Base-by-base conservation (phyloP, 2,113 vertebrate species). In the Chionodraco myersi region DNA sequence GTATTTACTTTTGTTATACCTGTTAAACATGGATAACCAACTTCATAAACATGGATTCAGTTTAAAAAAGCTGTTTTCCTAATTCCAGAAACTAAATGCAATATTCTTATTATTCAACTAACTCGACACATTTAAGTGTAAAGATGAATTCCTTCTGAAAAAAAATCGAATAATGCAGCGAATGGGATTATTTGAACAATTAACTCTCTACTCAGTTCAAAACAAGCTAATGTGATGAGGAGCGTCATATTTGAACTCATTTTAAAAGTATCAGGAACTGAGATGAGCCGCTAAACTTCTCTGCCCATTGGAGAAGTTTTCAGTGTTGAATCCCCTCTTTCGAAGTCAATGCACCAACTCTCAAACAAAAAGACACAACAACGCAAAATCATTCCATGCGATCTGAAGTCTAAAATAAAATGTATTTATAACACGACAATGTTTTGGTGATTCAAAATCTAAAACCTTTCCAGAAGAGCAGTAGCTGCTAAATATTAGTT, bases 251-350 rank as follows among this genome's bases (percentile, higher is more conserved):
- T 15, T 85, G 3, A 13, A 60, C 23, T 23, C 14, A 49, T 34
- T 57, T 47, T 1, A 18, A 4, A 11, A 80, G 52, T 62, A 59
- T 16, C 59, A 68, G 58, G 78, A 69, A 64, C 15, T 15, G n/a
- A 2, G 72, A 61, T 63, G 67, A 63, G 48, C 59, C 18, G 53
- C 21, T 57, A 16, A 21, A 68, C 30, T 41, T 36, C 10, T 72
- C 15, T 56, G 16, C 18, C 81, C 52, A 85, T 73, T 84, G 59
- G 79, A 59, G 44, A 83, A 70, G 76, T 78, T 65, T 66, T 72
- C 53, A 18, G 15, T 75, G 72, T 70, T 75, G 45, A 56, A 81
- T 67, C 36, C 61, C 64, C 11, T 65, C 15, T 48, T 57, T 73
- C 34, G 1, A 61, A 58, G 60, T 85, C 54, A 62, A 80, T 79